Conservation (phyloP, 2,113 vertebrate genomes). For the Prunella himalayana region DNA sequence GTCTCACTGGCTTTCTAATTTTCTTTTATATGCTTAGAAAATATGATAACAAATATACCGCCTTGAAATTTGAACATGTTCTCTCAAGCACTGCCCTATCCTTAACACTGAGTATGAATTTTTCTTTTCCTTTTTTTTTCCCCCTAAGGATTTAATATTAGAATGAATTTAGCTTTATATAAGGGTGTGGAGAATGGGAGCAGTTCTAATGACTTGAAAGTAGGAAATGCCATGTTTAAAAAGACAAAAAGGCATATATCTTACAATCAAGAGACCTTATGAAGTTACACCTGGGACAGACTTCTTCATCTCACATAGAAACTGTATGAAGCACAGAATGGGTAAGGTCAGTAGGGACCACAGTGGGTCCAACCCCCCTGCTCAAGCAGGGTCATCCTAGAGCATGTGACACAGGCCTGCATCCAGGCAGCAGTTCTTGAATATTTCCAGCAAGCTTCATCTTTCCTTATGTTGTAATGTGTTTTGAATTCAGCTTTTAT, state of each 20-base stretch:
- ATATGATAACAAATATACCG: not conserved
- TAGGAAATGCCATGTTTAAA: not conserved
- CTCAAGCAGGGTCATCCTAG: not conserved
- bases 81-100: not conserved
- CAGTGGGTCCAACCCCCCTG: not conserved
- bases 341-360: not conserved
- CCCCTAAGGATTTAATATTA: not conserved
- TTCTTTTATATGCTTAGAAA: not conserved
- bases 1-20: not conserved
- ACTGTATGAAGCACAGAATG: not conserved
- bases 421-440: not conserved
- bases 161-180: not conserved
- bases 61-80: not conserved
- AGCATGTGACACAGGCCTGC: not conserved
- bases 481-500: not conserved
- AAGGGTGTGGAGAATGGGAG: not conserved
- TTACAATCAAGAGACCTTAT: not conserved
- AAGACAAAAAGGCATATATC: not conserved
- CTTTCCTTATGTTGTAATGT: not conserved
- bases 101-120: not conserved
- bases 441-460: not conserved
- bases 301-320: not conserved
- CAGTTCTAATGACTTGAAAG: not conserved
- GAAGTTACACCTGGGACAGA: not conserved
- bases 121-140: accelerated